Evolutionary conservation across 2,797 vertebrate species (phyloP).

Genomic region (Stomatorhinus walkeri): DNA sequence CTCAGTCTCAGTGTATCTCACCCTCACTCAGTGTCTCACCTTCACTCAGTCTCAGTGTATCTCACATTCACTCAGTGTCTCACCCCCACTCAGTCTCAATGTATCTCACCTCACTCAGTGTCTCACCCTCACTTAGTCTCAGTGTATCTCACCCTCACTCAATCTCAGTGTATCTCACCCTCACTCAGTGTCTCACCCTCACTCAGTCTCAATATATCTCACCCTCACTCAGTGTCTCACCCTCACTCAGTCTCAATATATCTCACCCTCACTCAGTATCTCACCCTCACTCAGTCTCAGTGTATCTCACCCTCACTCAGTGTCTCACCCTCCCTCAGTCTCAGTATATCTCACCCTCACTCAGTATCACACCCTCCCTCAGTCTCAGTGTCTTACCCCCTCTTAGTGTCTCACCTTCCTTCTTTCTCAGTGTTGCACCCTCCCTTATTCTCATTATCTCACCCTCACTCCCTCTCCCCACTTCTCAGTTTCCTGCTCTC

Average conservation of each 20-base stretch:
- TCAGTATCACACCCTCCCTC: too few species aligned
- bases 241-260: too few species aligned
- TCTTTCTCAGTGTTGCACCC: background rate
- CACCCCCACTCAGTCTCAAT: background rate
- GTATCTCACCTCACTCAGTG: too few species aligned
- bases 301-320: too few species aligned
- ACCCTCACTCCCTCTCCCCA: background rate
- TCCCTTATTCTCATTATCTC: background rate
- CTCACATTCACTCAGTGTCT: background rate
- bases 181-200: background rate
- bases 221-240: too few species aligned
- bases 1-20: background rate
- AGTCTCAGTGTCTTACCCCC: background rate
- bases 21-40: background rate
- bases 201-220: background rate
- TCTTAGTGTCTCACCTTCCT: background rate
- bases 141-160: background rate
- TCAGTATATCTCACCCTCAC: too few species aligned
- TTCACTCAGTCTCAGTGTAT: background rate
- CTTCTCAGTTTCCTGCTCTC: background rate
- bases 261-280: background rate
- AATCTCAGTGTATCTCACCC: background rate
- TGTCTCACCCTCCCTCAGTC: too few species aligned
- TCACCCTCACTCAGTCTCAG: background rate
- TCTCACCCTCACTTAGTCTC: background rate